Evolutionary conservation across 2,113 vertebrate species (phyloP), one percentile per base, ranked within the genome.

Genomic region (Rynchops niger): DNA sequence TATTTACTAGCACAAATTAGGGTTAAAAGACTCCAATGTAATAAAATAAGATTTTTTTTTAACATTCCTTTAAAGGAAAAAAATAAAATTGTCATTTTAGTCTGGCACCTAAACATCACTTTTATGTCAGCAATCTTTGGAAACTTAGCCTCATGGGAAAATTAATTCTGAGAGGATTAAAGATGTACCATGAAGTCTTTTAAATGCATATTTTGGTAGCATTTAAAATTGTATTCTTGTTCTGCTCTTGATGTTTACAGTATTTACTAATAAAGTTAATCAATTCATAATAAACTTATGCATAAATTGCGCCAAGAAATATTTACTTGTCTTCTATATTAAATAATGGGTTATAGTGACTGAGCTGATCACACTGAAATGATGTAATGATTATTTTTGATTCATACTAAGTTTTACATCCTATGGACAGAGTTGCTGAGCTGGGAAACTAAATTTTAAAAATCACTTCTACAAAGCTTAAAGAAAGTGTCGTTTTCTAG

Each of bases 321-420:
- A 59, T 40, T 8, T 23, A 8, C 1, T 0, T 30, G 22, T 76
- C 43, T 58, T 55, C n/a, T 53, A 0, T 63, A 55, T 26, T 69
- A 47, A 89, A 59, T 12, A 59, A 21, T 21, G 45, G 20, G 10
- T 56, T 55, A 59, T 84, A 17, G 72, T 65, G 69, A 73, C 45
- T 61, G 55, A 56, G 36, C 53, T 89, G 63, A 84, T 34, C 1
- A 2, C 30, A 62, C 0, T 70, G 36, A 70, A 78, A 77, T 25
- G 2, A 77, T 65, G 43, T 26, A 47, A 72, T 55, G 10, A 32
- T 36, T 52, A 42, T 65, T 90, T 91, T 29, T 83, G 49, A 45
- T 55, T 63, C 38, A 59, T 32, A 63, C 15, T 34, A 55, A 69
- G 19, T 36, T 93, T 85, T 58, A 34, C 13, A 80, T 59, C n/a